phyloP scores from a whole-genome alignment of 2,797 vertebrate species.

The Anguilla anguilla region DNA sequence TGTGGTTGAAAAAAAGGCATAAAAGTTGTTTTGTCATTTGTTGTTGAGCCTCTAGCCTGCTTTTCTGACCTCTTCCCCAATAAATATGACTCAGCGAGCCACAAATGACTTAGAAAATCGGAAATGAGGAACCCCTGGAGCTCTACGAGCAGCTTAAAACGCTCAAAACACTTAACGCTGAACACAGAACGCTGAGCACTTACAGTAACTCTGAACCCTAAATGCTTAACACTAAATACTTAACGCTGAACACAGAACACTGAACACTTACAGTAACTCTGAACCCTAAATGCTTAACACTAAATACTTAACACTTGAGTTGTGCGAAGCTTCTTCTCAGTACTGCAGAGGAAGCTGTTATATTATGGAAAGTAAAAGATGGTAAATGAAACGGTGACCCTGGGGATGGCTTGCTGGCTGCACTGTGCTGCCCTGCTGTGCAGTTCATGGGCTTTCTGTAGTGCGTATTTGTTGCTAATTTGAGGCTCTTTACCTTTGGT shows the following conservation, averaged over 20 bases:
- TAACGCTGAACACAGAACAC: neutral
- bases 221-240: too few species aligned
- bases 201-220: slow-evolving; percentile 36
- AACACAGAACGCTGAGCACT: neutral
- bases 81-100: slow-evolving; percentile 63
- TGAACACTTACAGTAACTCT: too few species aligned
- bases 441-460: neutral
- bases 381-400: too few species aligned
- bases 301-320: too few species aligned
- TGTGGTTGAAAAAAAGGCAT: neutral
- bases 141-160: slow-evolving; percentile 57
- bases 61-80: slow-evolving; percentile 56
- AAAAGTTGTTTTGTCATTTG: slow-evolving; percentile 5
- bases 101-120: slow-evolving; percentile 74
- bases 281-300: too few species aligned
- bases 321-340: too few species aligned
- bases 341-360: neutral
- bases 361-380: too few species aligned
- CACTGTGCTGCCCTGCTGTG: too few species aligned
- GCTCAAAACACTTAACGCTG: slow-evolving; percentile 51
- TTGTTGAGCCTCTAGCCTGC: slow-evolving; percentile 51
- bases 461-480: neutral
- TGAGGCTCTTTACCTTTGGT: too few species aligned
- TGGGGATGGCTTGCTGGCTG: neutral
- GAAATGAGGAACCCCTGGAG: slow-evolving; percentile 74